Evolutionary conservation across 2,113 vertebrate genomes (phyloP).

Genomic region (Rutilus rutilus): DNA sequence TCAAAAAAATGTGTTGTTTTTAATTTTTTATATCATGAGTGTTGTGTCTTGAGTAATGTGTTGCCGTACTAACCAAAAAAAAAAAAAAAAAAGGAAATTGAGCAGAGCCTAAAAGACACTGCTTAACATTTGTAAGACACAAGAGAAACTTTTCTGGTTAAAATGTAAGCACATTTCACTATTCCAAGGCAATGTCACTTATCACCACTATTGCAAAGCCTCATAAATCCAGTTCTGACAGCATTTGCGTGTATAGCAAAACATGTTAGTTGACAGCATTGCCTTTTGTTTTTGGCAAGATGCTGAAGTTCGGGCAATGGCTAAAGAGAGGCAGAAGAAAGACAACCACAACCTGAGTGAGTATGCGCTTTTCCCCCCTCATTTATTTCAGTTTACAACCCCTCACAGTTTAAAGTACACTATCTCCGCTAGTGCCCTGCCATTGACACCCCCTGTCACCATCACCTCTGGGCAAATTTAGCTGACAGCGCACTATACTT

Average conservation of each 20-base stretch:
- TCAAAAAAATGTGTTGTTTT: background rate
- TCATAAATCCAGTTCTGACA: background rate
- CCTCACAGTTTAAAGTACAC: slow-evolving; percentile 55
- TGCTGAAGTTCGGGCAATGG: slow-evolving; percentile 89
- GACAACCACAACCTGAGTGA: slow-evolving; percentile 92
- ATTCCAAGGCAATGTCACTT: background rate
- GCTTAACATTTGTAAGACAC: background rate
- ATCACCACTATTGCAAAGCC: background rate
- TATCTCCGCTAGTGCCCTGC: slow-evolving; percentile 26
- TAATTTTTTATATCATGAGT: background rate
- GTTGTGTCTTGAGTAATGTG: background rate
- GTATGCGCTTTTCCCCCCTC: slow-evolving; percentile 25
- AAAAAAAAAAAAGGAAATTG: background rate
- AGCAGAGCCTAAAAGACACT: background rate
- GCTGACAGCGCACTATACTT: slow-evolving; percentile 69
- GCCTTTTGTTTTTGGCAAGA: slow-evolving; percentile 78
- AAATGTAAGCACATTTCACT: background rate
- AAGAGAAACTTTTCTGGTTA: background rate
- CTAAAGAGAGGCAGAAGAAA: slow-evolving; percentile 97
- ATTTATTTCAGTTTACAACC: slow-evolving; percentile 37
- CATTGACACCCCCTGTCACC: slow-evolving; percentile 22
- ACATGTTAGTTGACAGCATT: slow-evolving; percentile 53
- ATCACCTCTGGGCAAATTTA: slow-evolving; percentile 58
- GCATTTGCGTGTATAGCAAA: background rate
- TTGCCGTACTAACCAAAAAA: background rate